Evolutionary conservation across 2,113 vertebrate genomes (phyloP).

Genomic region (Epinephelus cyanopodus): DNA sequence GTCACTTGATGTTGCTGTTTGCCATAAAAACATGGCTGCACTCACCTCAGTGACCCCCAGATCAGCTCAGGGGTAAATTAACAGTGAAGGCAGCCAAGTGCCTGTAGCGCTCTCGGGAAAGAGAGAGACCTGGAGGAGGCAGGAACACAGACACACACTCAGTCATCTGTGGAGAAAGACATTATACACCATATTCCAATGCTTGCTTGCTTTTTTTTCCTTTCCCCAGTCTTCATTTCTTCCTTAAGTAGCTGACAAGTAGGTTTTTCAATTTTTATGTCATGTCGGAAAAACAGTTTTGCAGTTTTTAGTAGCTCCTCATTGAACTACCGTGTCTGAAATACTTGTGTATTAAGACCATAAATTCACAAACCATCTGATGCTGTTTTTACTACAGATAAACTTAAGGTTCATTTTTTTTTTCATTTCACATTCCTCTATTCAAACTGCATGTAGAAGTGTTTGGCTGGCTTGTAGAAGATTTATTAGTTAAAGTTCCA

Average conservation of each 20-base stretch:
- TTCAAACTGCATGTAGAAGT: neutral
- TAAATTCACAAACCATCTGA: neutral
- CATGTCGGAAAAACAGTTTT: neutral
- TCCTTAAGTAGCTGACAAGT: neutral
- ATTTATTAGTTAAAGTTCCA: neutral
- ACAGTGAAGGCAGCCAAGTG: slow-evolving; percentile 56
- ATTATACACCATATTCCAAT: neutral
- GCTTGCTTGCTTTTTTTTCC: neutral
- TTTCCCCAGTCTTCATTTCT: neutral
- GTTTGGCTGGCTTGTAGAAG: neutral
- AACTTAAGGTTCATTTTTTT: neutral
- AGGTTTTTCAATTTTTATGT: neutral
- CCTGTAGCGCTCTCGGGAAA: slow-evolving; percentile 42
- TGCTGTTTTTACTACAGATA: neutral
- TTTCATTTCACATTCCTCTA: slow-evolving; percentile 8
- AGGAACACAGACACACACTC: neutral
- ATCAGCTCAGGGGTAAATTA: slow-evolving; percentile 36
- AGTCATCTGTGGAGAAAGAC: neutral
- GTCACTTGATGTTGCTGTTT: neutral
- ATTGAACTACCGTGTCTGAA: neutral
- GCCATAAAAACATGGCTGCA: neutral
- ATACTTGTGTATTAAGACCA: neutral
- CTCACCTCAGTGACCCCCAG: slow-evolving; percentile 45
- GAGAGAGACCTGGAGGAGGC: slow-evolving; percentile 26
- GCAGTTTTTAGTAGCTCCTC: neutral